Evolutionary conservation across 2,113 vertebrate species (phyloP).

Genomic region (Cephalopterus ornatus): DNA sequence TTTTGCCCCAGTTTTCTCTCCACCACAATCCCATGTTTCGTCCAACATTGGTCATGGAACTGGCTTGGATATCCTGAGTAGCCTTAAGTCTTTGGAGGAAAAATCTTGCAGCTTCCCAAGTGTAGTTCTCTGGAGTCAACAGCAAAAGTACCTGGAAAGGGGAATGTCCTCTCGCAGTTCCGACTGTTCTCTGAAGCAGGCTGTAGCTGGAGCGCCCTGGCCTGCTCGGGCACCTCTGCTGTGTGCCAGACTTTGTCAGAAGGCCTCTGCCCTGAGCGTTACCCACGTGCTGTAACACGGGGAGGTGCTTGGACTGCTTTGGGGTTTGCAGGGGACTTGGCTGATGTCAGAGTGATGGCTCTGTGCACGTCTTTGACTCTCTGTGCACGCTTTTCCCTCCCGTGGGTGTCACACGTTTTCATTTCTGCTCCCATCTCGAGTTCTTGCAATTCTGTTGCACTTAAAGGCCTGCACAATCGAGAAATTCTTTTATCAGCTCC

Average conservation of each 20-base stretch:
- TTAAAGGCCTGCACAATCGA: not conserved
- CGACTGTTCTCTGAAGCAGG: not conserved
- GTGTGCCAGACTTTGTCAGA: not conserved
- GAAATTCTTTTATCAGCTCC: not conserved
- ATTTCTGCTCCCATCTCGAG: not conserved
- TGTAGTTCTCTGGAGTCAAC: not conserved
- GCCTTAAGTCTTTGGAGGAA: not conserved
- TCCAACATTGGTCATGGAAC: not conserved
- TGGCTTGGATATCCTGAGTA: not conserved
- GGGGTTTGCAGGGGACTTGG: not conserved
- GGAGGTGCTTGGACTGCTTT: not conserved
- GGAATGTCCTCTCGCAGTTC: not conserved
- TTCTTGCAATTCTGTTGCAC: not conserved
- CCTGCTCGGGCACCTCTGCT: not conserved
- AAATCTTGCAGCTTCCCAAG: not conserved
- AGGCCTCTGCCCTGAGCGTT: not conserved
- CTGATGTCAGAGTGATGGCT: rapidly evolving
- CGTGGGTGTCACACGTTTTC: rapidly evolving
- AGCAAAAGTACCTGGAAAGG: not conserved
- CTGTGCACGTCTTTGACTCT: not conserved
- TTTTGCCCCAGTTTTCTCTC: not conserved
- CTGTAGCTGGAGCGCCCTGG: not conserved
- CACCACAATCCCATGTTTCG: not conserved
- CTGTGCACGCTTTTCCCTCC: rapidly evolving
- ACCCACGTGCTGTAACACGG: rapidly evolving